Base-by-base conservation (phyloP, 2,888 invertebrate species). In the Pseudococcus longispinus region DNA sequence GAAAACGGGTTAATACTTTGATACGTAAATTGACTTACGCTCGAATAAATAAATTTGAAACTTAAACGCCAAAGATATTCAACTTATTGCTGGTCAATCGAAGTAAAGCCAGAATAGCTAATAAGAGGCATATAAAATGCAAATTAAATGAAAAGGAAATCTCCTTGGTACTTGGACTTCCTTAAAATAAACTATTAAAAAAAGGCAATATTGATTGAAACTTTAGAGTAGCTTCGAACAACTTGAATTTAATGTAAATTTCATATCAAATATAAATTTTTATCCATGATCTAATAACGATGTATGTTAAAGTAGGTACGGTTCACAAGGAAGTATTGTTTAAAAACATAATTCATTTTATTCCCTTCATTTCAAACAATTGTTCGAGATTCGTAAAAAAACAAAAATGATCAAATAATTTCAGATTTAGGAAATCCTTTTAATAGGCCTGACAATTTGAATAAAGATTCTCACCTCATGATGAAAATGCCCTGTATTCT, bases 91-190 rank as follows among this genome's bases (percentile, higher is more conserved):
- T 70, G 70, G 70, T 70, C 70, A 70, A 18, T 70, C 18, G 26
- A 29, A 70, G 29, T 18, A 23, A 65, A 29, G 29, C 15, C 29
- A 70, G 29, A 26, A 70, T 29, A 70, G 26, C 70, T 70, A 26
- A 70, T 70, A 70, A 29, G 70, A 70, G 70, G 29, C 70, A 29
- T 70, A 29, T 70, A 70, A 70, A 29, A 70, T 70, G 29, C 70
- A 70, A 70, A 70, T 70, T 70, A 70, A 70, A 18, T 70, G n/a
- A 32, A 70, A 70, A 29, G 29, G 29, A 29, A 29, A 60, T 60
- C 60, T 60, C 23, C 11, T 60, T 23, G 60, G 60, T 60, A 23
- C 60, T 70, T 18, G 70, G 18, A 29, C 70, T 29, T 65, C 70
- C 29, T 70, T 70, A 65, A 26, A 65, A 65, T 8, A 65, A 65